A percentile compares a stretch with the other conserved stretches of the same genome.
phyloP scores from a whole-genome alignment of 1,140 invertebrate species.

The Mylabris phalerata region DNA sequence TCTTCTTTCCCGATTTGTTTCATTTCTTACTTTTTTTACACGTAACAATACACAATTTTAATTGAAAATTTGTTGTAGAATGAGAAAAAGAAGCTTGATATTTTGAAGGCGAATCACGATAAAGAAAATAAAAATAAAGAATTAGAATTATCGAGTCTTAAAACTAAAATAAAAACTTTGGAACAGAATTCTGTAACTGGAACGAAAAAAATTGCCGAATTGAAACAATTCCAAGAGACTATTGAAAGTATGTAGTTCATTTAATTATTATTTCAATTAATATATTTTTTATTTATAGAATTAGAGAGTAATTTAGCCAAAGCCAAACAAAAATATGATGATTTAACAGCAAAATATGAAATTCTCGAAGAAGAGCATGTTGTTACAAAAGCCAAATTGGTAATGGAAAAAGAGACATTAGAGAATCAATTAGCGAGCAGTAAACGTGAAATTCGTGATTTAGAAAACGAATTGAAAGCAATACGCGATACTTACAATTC shows the following conservation, averaged over 20 bases:
- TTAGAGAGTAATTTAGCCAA: slow-evolving; percentile 57
- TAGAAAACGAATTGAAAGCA: slow-evolving; percentile 59
- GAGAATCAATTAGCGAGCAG: slow-evolving; percentile 46
- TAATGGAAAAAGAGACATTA: slow-evolving; percentile 67
- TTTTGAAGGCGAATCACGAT: slow-evolving; percentile 53
- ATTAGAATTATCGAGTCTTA: slow-evolving; percentile 56
- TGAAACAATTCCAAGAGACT: slow-evolving; percentile 59
- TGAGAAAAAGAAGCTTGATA: slow-evolving; percentile 56
- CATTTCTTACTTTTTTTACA: neutral
- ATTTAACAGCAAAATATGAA: slow-evolving; percentile 73
- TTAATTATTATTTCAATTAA: slow-evolving; percentile 19
- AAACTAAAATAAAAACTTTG: slow-evolving; percentile 55
- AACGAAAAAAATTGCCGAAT: slow-evolving; percentile 56
- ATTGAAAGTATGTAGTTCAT: slow-evolving; percentile 52
- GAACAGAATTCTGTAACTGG: slow-evolving; percentile 54
- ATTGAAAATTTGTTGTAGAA: slow-evolving; percentile 41
- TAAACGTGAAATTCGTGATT: slow-evolving; percentile 52
- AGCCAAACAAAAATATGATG: slow-evolving; percentile 68
- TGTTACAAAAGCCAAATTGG: slow-evolving; percentile 66
- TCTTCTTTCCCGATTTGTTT: too few relatives aligned
- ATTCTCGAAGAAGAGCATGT: slow-evolving; percentile 77
- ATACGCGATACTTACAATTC: slow-evolving; percentile 60
- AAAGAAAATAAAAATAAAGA: slow-evolving; percentile 59
- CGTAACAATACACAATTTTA: neutral
- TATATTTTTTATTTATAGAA: slow-evolving; percentile 44